These are phyloP conservation scores for Bombyx mandarina DNA, from an alignment of 1,140 invertebrate species.

Conservation along the genomic window DNA sequence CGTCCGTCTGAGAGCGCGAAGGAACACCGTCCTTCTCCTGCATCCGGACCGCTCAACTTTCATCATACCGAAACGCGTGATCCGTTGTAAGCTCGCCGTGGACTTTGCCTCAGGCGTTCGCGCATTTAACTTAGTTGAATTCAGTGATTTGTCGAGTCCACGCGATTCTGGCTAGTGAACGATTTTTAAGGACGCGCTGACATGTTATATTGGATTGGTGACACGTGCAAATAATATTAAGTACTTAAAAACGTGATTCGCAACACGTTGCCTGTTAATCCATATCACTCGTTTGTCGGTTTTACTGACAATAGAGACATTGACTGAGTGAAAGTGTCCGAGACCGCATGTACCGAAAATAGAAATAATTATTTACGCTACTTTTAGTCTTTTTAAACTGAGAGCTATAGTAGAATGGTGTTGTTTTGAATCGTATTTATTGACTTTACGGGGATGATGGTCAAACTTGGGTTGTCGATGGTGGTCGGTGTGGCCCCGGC, in stretches of 20 bases:
- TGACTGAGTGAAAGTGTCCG: constrained; percentile 26
- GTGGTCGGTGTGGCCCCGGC: constrained; percentile 60
- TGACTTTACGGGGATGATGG: constrained; percentile 30
- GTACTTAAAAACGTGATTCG: neutral
- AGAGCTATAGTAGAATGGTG: neutral
- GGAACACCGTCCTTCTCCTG: constrained; percentile 34
- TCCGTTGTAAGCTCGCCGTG: neutral
- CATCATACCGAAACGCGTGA: neutral
- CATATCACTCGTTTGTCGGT: constrained; percentile 13
- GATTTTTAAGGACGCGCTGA: neutral
- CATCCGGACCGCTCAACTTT: constrained; percentile 11
- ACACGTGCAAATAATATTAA: constrained; percentile 1
- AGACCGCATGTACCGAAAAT: constrained; percentile 35
- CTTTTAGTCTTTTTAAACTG: no score
- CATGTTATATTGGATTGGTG: neutral
- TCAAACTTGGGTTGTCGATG: constrained; percentile 55
- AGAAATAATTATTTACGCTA: constrained; percentile 34
- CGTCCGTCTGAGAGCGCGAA: constrained; percentile 43
- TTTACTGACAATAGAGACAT: constrained; percentile 23
- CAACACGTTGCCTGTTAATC: constrained; percentile 32
- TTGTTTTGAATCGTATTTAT: constrained; percentile 1
- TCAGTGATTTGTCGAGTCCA: constrained; percentile 2
- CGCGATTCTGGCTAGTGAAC: constrained; percentile 10
- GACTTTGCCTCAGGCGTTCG: neutral
- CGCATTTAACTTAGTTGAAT: neutral